Evolutionary conservation across 2,797 vertebrate genomes (phyloP).

Genomic region (Coregonus ussuriensis): DNA sequence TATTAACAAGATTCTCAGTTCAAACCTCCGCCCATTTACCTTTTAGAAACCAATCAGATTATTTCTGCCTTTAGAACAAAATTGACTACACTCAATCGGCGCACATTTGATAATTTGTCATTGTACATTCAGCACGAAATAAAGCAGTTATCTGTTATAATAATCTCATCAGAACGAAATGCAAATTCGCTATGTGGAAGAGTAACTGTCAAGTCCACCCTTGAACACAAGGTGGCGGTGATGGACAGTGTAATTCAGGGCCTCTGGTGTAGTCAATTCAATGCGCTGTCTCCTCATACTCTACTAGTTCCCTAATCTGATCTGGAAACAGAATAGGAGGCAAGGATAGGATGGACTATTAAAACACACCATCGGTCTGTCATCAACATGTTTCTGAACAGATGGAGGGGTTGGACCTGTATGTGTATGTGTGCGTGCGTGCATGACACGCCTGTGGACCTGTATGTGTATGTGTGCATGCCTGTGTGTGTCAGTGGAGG

Average conservation of each 20-base stretch:
- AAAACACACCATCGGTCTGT: not conserved
- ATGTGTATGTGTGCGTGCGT: not conserved
- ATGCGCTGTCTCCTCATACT: not conserved
- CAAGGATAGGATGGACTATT: not conserved
- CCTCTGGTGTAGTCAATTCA: too few species aligned
- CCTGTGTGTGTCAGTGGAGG: too few species aligned
- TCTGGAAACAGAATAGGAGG: not conserved
- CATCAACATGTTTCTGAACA: not conserved
- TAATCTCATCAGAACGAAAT: not conserved
- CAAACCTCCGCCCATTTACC: too few species aligned
- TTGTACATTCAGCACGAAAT: not conserved
- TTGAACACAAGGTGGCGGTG: constrained; percentile 49
- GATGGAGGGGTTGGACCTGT: not conserved
- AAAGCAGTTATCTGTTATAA: constrained; percentile 8
- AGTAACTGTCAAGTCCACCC: not conserved
- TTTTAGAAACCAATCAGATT: too few species aligned
- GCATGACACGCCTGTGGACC: too few species aligned
- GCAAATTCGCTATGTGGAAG: not conserved
- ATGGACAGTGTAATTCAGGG: not conserved
- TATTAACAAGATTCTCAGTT: too few species aligned
- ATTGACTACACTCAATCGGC: too few species aligned
- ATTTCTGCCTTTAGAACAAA: too few species aligned
- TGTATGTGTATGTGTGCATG: too few species aligned
- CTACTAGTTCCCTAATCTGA: not conserved
- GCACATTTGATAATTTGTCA: not conserved